A percentile compares a stretch with the other conserved stretches of the same genome.
phyloP scores from a whole-genome alignment of 2,113 vertebrate species.

The Lethenteron camtschaticum region DNA sequence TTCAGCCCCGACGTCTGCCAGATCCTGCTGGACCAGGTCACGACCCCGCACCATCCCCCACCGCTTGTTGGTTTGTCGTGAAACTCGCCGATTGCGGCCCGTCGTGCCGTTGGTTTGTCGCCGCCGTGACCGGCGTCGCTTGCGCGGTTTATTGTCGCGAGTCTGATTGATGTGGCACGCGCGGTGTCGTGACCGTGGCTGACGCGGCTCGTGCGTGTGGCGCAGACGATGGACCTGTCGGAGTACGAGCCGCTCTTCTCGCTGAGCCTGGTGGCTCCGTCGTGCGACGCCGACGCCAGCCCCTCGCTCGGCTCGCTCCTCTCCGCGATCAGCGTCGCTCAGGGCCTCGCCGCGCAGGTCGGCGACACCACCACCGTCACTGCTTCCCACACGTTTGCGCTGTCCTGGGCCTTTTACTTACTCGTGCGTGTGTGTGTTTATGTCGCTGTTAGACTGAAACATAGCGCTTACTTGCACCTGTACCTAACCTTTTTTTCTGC shows the following conservation, averaged over 20 bases:
- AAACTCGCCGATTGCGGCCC: too few species aligned
- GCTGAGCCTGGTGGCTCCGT: slow-evolving; percentile 71
- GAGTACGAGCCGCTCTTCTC: slow-evolving; percentile 73
- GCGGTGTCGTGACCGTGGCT: background rate
- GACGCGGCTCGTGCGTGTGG: too few species aligned
- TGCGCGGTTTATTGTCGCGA: background rate
- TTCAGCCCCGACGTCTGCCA: slow-evolving; percentile 94
- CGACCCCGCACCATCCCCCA: background rate
- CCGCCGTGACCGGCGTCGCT: too few species aligned
- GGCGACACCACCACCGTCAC: too few species aligned
- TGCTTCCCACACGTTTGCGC: too few species aligned
- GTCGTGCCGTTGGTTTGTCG: too few species aligned
- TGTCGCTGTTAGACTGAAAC: too few species aligned
- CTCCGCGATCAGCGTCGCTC: slow-evolving; percentile 70
- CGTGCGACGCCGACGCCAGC: slow-evolving; percentile 69
- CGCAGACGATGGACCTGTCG: slow-evolving; percentile 66
- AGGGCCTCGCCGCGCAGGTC: slow-evolving; percentile 82
- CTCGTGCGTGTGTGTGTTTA: too few species aligned
- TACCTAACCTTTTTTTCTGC: too few species aligned
- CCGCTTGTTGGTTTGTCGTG: too few species aligned
- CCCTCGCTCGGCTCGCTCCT: slow-evolving; percentile 92
- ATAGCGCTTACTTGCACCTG: too few species aligned
- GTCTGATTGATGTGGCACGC: background rate
- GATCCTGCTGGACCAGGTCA: slow-evolving; percentile 76
- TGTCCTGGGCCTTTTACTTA: too few species aligned